Evolutionary conservation across 1,140 invertebrate species (phyloP).

Genomic region (Asobara japonica): DNA sequence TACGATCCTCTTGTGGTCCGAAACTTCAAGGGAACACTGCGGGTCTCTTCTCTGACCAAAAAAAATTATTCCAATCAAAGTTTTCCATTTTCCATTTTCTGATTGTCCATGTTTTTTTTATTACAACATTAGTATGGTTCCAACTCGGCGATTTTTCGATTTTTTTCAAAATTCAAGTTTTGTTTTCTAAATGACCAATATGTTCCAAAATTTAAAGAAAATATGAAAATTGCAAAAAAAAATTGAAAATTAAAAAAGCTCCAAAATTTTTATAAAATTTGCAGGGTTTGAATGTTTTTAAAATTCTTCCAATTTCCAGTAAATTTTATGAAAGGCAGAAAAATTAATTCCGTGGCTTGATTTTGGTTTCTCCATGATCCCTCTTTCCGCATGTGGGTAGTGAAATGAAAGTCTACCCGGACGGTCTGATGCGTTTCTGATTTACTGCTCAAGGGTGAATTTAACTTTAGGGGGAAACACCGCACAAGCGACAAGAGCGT

Average conservation of each 20-base stretch:
- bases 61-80: background rate
- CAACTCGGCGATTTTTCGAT: too few relatives aligned
- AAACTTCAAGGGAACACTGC: background rate
- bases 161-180: too few relatives aligned
- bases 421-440: slow-evolving; percentile 57
- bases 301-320: background rate
- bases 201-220: too few relatives aligned
- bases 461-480: background rate
- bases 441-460: slow-evolving; percentile 47
- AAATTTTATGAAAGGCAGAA: too few relatives aligned
- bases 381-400: slow-evolving; percentile 17
- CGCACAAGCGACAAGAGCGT: background rate
- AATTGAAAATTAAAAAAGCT: too few relatives aligned
- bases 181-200: too few relatives aligned
- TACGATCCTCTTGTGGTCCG: slow-evolving; percentile 18
- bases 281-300: background rate
- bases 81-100: too few relatives aligned
- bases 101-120: too few relatives aligned
- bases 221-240: too few relatives aligned
- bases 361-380: background rate
- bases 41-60: background rate
- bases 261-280: too few relatives aligned
- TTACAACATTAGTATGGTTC: too few relatives aligned
- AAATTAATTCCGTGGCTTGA: background rate
- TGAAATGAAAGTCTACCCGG: slow-evolving; percentile 42